These are phyloP conservation scores for Oegoconia quadripuncta DNA, from an alignment of 2,888 invertebrate genomes.

Conservation along the genomic window DNA sequence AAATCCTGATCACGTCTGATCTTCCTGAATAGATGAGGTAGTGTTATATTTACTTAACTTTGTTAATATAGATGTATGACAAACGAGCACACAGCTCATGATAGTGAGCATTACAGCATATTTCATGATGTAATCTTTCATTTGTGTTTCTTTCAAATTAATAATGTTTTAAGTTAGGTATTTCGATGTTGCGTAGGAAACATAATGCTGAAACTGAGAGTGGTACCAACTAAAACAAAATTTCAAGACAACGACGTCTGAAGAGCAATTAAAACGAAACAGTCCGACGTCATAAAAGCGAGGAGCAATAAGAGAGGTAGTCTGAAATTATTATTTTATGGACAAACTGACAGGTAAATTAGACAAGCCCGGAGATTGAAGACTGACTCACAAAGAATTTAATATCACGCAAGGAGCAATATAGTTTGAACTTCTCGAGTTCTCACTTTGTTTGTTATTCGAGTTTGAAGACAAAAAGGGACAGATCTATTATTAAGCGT, in stretches of 20 bases:
- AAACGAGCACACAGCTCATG: too few relatives aligned
- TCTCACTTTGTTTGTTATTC: slow-evolving; percentile 33
- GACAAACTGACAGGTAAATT: slow-evolving; percentile 8
- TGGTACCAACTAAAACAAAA: background rate
- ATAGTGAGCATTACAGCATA: too few relatives aligned
- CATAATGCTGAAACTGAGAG: too few relatives aligned
- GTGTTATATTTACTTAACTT: too few relatives aligned
- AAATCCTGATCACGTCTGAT: too few relatives aligned
- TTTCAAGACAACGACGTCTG: background rate
- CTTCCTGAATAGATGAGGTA: too few relatives aligned
- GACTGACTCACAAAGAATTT: slow-evolving; percentile 6
- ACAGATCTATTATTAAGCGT: slow-evolving; percentile 59
- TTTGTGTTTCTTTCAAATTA: too few relatives aligned
- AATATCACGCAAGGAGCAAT: slow-evolving; percentile 13
- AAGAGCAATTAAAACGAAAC: background rate
- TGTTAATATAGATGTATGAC: too few relatives aligned
- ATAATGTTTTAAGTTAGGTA: too few relatives aligned
- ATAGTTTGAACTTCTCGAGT: slow-evolving; percentile 22
- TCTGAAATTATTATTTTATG: background rate
- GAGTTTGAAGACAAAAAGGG: slow-evolving; percentile 45
- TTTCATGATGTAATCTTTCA: too few relatives aligned
- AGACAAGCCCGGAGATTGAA: slow-evolving; percentile 1
- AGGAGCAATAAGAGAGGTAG: slow-evolving; percentile 1
- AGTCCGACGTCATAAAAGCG: background rate
- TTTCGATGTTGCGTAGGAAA: too few relatives aligned